Conservation (phyloP, 1,140 invertebrate species). For the Nasonia vitripennis region DNA sequence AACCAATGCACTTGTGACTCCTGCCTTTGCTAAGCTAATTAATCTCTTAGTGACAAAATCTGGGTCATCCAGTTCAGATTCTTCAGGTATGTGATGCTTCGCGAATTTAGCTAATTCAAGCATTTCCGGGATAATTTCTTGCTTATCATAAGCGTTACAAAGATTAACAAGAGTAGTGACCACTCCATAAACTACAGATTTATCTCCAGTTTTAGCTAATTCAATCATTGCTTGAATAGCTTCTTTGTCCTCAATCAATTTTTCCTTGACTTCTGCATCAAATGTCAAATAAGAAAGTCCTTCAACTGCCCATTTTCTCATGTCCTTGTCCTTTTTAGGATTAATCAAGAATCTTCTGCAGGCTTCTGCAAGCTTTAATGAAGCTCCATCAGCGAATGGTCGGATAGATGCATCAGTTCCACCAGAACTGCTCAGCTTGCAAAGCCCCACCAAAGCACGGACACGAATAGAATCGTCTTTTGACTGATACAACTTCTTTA, state of each 20-base stretch:
- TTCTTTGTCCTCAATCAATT: constrained; percentile 89
- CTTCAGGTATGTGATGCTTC: constrained; percentile 99
- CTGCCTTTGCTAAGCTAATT: constrained; percentile 85
- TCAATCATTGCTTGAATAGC: constrained; percentile 92
- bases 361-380: constrained; percentile 93
- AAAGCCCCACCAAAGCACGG: constrained; percentile 94
- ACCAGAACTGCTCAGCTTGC: constrained; percentile 96
- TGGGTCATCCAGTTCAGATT: constrained; percentile 94
- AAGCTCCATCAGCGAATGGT: constrained; percentile 96
- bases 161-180: constrained; percentile 97
- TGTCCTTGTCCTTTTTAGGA: constrained; percentile 89
- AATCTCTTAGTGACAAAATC: constrained; percentile 94
- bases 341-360: constrained; percentile 94
- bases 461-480: constrained; percentile 93
- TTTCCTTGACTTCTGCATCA: constrained; percentile 99
- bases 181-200: constrained; percentile 93
- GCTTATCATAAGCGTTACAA: constrained; percentile 98
- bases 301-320: constrained; percentile 97
- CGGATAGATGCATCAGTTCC: constrained; percentile 96
- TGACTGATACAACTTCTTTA: constrained; percentile 95
- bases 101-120: constrained; percentile 98
- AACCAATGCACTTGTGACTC: constrained; percentile 92
- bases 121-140: constrained; percentile 98
- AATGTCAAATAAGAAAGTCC: constrained; percentile 97
- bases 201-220: constrained; percentile 89